Percentiles rank a stretch among this genome's conserved stretches.
These are phyloP conservation scores for Neolamprologus kungweensis DNA, from an alignment of 2,113 vertebrate species.

Conservation along the genomic window DNA sequence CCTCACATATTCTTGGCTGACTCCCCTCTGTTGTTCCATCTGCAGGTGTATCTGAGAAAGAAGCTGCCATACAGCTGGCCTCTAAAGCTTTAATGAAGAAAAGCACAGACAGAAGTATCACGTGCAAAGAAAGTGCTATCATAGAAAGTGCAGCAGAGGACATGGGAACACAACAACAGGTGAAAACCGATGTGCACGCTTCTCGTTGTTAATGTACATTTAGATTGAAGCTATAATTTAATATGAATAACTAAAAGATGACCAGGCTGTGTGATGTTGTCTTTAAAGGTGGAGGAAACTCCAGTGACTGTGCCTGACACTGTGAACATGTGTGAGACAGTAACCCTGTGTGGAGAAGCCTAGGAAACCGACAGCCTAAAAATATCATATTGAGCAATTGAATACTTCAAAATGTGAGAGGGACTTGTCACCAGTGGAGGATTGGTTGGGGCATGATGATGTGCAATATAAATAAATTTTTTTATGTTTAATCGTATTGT, in stretches of 20 bases:
- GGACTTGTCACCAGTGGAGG: not conserved
- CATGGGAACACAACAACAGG: conserved; percentile 21
- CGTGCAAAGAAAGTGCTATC: not conserved
- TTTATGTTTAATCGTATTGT: not conserved
- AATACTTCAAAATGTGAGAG: not conserved
- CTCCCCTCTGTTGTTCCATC: not conserved
- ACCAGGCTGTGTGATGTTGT: not conserved
- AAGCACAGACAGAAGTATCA: conserved; percentile 11
- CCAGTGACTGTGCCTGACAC: conserved; percentile 4
- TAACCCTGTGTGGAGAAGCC: conserved; percentile 51
- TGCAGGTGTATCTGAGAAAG: conserved; percentile 43
- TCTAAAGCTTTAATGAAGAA: conserved; percentile 38
- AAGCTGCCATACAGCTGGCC: conserved; percentile 10
- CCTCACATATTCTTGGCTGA: not conserved
- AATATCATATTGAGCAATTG: not conserved
- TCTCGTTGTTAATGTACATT: not conserved
- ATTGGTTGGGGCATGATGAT: not conserved
- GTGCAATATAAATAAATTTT: conserved; percentile 2
- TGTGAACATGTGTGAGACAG: conserved; percentile 37
- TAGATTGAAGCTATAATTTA: not conserved
- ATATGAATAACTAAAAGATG: not conserved
- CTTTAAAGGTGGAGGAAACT: conserved; percentile 11
- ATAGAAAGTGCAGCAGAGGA: not conserved
- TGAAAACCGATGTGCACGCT: not conserved
- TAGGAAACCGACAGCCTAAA: not conserved